Conservation (phyloP, 2,113 vertebrate genomes). For the Empidonax alnorum region DNA sequence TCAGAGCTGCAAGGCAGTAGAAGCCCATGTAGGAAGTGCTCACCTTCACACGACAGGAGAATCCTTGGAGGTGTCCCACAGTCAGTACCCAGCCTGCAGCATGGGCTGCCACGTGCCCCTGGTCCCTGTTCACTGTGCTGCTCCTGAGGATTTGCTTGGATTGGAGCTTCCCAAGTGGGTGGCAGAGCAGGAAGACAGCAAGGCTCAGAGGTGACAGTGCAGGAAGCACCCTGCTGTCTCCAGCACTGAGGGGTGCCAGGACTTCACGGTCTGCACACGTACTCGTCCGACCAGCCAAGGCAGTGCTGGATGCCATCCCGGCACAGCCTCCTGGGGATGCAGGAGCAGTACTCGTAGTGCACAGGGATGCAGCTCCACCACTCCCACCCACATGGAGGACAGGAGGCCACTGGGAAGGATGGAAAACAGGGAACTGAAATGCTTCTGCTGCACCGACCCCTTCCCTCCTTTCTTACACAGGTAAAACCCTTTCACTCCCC, state of each 20-base stretch:
- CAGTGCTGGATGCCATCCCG: slow-evolving; percentile 74
- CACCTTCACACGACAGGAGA: background rate
- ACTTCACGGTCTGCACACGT: slow-evolving; percentile 54
- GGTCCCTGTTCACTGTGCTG: rapidly evolving
- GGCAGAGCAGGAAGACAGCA: background rate
- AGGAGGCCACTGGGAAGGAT: slow-evolving; percentile 62
- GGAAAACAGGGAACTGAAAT: background rate
- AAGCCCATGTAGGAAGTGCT: background rate
- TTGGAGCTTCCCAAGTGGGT: background rate
- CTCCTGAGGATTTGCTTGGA: background rate
- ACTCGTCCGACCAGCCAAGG: slow-evolving; percentile 79
- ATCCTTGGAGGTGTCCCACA: background rate
- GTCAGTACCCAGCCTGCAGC: background rate
- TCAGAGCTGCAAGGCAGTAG: background rate
- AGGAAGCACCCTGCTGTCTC: background rate
- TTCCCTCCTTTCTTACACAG: rapidly evolving
- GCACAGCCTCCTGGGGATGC: slow-evolving; percentile 76
- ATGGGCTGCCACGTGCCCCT: rapidly evolving
- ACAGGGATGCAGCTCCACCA: slow-evolving; percentile 79
- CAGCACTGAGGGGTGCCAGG: background rate
- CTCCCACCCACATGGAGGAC: slow-evolving; percentile 51
- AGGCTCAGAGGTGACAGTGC: background rate
- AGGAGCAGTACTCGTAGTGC: slow-evolving; percentile 74
- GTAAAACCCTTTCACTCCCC: background rate
- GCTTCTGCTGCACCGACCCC: background rate